Evolutionary conservation across 2,888 invertebrate species (phyloP).

Genomic region (Oxyteleia sp.): DNA sequence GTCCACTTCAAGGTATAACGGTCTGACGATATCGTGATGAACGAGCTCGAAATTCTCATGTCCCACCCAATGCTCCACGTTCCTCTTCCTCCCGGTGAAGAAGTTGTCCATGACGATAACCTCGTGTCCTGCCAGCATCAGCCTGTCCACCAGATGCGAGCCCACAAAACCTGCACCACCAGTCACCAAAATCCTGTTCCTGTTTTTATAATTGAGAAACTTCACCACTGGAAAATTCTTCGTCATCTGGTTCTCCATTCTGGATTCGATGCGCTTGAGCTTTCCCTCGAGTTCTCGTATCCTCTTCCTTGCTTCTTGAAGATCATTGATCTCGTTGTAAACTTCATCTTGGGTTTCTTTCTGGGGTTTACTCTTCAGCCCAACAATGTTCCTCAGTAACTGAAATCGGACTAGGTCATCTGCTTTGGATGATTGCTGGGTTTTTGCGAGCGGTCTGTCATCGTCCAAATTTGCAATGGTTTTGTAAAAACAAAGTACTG

Average conservation of each 20-base stretch:
- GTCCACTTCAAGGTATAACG: slow-evolving; percentile 98
- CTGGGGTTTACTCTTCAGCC: slow-evolving; percentile 92
- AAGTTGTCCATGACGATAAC: slow-evolving; percentile 99
- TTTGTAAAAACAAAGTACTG: slow-evolving; percentile 88
- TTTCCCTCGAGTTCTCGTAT: too few species aligned
- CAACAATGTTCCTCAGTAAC: too few species aligned
- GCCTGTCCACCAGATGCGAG: slow-evolving; percentile 97
- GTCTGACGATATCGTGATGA: slow-evolving; percentile 99
- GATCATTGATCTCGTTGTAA: too few species aligned
- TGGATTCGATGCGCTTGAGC: slow-evolving; percentile 91
- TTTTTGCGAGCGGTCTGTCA: slow-evolving; percentile 74
- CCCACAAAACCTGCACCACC: slow-evolving; percentile 99
- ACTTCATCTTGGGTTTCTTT: too few species aligned
- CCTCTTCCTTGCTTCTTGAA: too few species aligned
- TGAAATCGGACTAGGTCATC: slow-evolving; percentile 78
- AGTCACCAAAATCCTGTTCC: slow-evolving; percentile 97
- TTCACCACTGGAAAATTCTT: slow-evolving; percentile 96
- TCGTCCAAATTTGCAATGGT: slow-evolving; percentile 85
- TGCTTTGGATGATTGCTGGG: slow-evolving; percentile 25
- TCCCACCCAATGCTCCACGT: slow-evolving; percentile 99
- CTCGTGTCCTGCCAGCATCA: slow-evolving; percentile 98
- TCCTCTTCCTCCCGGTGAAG: slow-evolving; percentile 98
- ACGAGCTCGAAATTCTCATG: slow-evolving; percentile 99
- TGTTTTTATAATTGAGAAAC: slow-evolving; percentile 96
- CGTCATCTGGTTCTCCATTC: slow-evolving; percentile 89